Evolutionary conservation across 2,797 vertebrate species (phyloP), one percentile per base, ranked within the genome.

Genomic region (Botia kubotai): DNA sequence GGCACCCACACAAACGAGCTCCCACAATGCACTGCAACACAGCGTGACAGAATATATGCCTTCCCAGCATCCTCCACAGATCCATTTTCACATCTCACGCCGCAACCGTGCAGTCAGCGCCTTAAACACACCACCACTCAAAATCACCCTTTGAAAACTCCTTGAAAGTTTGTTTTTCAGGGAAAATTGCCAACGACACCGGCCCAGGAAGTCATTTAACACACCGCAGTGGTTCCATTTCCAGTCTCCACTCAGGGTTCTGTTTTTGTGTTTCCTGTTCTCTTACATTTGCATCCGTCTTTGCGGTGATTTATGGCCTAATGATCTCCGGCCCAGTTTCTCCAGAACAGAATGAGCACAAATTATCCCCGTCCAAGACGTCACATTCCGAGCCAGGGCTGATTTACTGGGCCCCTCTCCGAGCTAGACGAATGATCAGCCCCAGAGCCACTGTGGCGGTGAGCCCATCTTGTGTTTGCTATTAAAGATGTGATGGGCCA

Each of bases 291-390:
- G 71, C 79, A 83, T 82, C 72, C 74, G 68, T 71, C 80, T 80
- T 57, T 70, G 79, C 60, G 33, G 70, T 88, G 82, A 88, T 88
- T 88, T 88, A 86, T 82, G 55, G 77, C 57, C 79, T 82, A 84
- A 83, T 83, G 75, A 79, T 86, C 66, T 80, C 74, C 36, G 75
- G 82, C 78, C 82, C 81, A 84, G 85, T 86, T 84, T 81, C 79
- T 86, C 74, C 55, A 76, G 77, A 86, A 88, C 77, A 84, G 80
- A 85, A 84, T 71, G 81, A 83, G 76, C 84, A 82, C 19, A 84
- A 85, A 73, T 73, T 83, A 82, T 85, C 88, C 77, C 77, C 21
- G 78, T 26, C 21, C 87, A 82, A 52, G 67, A 11, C 55, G 76
- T 86, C 62, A 83, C 70, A 79, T 77, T 60, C 57, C 67, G 67